Conservation (phyloP, 2,113 vertebrate genomes). For the Maccullochella peelii region DNA sequence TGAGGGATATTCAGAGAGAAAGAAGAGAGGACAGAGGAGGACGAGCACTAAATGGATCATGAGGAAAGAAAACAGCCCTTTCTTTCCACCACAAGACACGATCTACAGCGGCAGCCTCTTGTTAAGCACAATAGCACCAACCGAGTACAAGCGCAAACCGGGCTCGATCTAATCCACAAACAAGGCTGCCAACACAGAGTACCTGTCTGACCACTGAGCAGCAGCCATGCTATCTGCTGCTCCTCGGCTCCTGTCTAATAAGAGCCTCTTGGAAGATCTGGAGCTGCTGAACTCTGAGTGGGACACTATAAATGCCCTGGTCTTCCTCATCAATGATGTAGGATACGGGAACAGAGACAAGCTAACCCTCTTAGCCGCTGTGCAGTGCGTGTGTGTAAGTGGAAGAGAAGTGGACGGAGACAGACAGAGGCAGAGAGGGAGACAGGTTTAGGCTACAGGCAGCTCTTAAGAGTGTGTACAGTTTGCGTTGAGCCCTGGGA, state of each 20-base stretch:
- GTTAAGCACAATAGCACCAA: conserved; percentile 55
- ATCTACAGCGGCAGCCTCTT: conserved; percentile 34
- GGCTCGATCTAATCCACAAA: conserved; percentile 57
- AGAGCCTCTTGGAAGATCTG: conserved; percentile 62
- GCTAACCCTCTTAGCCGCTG: conserved; percentile 82
- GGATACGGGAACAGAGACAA: conserved; percentile 82
- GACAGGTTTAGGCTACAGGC: conserved; percentile 72
- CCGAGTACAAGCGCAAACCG: conserved; percentile 51
- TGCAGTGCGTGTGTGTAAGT: conserved; percentile 22
- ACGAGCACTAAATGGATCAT: conserved; percentile 57
- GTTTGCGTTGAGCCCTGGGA: conserved; percentile 81
- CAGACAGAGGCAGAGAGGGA: conserved; percentile 58
- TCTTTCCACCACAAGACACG: conserved; percentile 42
- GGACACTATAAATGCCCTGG: conserved; percentile 80
- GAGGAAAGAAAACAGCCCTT: conserved; percentile 45
- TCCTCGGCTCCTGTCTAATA: conserved; percentile 43
- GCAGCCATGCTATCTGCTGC: conserved; percentile 50
- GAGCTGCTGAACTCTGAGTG: conserved; percentile 67
- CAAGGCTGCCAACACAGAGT: conserved; percentile 65
- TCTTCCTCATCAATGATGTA: conserved; percentile 85
- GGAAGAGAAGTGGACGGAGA: conserved; percentile 45
- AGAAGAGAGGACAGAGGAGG: conserved; percentile 18
- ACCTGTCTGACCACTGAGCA: conserved; percentile 53
- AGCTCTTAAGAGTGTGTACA: conserved; percentile 80
- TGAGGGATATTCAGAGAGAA: not conserved